Base-by-base conservation (phyloP, 2,113 vertebrate species). In the Hepsetus odoe region DNA sequence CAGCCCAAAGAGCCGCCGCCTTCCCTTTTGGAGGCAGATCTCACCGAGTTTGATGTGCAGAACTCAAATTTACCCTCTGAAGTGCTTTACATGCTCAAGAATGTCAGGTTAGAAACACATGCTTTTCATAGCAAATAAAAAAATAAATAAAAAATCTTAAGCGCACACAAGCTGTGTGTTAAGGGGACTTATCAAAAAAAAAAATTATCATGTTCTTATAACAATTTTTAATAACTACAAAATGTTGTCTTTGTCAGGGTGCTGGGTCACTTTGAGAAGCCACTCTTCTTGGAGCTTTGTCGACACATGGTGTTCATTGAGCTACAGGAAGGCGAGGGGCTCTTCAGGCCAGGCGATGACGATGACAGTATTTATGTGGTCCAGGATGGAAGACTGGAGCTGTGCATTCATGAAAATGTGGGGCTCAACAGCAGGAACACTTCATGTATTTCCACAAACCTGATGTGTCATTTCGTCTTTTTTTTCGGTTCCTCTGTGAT, bases 251-350 rank as follows among this genome's bases (percentile, higher is more conserved):
- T 1, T 74, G 84, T 18, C 86, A 99, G 98, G 89, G 98, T 99
- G 20, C 92, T 99, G 40, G 98, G 98, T 7, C 97, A 98, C 91
- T 99, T 99, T 87, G 97, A 99, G 88, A 99, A 99, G 84, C 98
- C 96, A 0, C 90, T 98, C 35, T 98, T 99, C 86, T 91, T 99
- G 82, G 98, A 99, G 70, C 90, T 99, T 58, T 99, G 98, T 89
- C 97, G 96, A 24, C 95, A 98, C 91, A 98, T 99, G 96, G 92
- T 98, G 61, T 96, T 98, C 22, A 92, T 99, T 44, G 94, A 98
- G 78, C 88, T 99, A 76, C 96, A 95, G 0, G 96, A 98, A 79
- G 97, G 96, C 0, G 96, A 98, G 79, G 90, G 92, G 66, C 86
- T 98, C 49, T 98, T 98, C 74, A 94, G 87, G 0, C 98, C 97